These are phyloP conservation scores for Probosciger aterrimus DNA, from an alignment of 2,113 vertebrate species.

Conservation along the genomic window DNA sequence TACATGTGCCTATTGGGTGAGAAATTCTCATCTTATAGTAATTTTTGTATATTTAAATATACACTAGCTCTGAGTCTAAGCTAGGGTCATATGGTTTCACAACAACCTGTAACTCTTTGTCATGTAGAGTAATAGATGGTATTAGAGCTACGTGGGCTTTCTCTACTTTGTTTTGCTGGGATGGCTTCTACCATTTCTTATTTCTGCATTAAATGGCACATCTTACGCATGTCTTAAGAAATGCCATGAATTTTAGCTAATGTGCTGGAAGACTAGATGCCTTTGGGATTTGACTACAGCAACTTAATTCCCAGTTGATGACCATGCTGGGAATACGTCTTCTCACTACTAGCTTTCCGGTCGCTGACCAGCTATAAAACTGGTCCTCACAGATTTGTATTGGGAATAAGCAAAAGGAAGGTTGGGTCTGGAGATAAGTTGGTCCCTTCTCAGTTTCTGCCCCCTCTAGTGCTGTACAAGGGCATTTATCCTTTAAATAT, in stretches of 20 bases:
- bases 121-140: not conserved
- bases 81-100: not conserved
- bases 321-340: not conserved
- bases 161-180: not conserved
- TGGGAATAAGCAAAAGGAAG: not conserved
- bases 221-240: not conserved
- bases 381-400: not conserved
- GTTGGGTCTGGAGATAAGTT: not conserved
- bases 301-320: not conserved
- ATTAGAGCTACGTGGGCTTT: not conserved
- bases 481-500: not conserved
- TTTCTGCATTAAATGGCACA: not conserved
- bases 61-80: not conserved
- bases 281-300: not conserved
- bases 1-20: not conserved
- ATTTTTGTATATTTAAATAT: not conserved
- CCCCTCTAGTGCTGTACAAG: rapidly evolving
- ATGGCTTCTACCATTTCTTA: not conserved
- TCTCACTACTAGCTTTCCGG: not conserved
- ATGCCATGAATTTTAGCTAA: not conserved
- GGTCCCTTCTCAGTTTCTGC: not conserved
- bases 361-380: not conserved
- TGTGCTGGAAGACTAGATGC: not conserved
- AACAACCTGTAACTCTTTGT: not conserved
- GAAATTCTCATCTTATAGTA: not conserved